Percentiles rank a stretch among this genome's conserved stretches.
Conservation (phyloP, 53 echinoderm and acorn worm species). For the Paelopatides confundens region DNA sequence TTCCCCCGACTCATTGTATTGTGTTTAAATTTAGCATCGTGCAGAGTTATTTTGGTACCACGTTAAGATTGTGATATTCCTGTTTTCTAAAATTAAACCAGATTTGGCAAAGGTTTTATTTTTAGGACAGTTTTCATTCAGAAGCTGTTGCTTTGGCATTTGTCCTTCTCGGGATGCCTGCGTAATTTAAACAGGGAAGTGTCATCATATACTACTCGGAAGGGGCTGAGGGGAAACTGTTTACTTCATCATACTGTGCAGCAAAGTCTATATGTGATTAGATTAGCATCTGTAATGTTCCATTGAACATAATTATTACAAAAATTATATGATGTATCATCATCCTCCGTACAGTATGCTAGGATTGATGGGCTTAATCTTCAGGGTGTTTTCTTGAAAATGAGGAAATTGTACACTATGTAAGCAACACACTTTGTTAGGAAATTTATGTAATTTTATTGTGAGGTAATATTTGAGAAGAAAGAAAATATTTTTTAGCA, state of each 20-base stretch:
- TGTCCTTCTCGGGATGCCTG: conserved; percentile 1
- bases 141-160: conserved; percentile 11
- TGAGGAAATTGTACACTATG: too few relatives aligned
- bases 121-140: conserved; percentile 25
- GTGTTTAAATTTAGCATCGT: conserved; percentile 4
- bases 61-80: conserved; percentile 5
- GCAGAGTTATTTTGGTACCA: conserved; percentile 22
- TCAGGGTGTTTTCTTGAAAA: neutral
- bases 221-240: neutral
- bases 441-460: neutral
- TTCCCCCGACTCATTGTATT: neutral
- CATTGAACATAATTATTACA: neutral
- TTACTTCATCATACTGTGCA: neutral
- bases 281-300: neutral
- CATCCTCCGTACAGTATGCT: too few relatives aligned
- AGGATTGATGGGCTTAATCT: too few relatives aligned
- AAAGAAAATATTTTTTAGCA: too few relatives aligned
- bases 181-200: conserved; percentile 9
- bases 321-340: too few relatives aligned
- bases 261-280: neutral
- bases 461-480: too few relatives aligned
- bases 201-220: neutral
- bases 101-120: conserved; percentile 24
- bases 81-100: conserved; percentile 35
- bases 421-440: too few relatives aligned